A percentile compares a stretch with the other conserved stretches of the same genome.
Evolutionary conservation across 2,888 invertebrate genomes (phyloP).

Genomic region (Adineta ricciae): DNA sequence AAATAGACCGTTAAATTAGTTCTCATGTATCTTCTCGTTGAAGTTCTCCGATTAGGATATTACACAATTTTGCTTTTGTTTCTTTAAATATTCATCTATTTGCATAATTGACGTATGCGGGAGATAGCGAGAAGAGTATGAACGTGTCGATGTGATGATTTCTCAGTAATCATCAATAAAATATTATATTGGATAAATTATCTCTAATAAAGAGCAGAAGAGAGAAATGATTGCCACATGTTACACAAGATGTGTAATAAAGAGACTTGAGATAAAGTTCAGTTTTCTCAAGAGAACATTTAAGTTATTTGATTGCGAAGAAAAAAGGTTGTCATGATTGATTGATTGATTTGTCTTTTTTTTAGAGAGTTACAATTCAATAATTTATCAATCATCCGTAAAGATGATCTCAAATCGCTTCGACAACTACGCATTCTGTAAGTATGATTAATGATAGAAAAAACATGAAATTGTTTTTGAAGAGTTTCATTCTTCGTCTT

Average conservation of each 20-base stretch:
- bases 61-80: not conserved
- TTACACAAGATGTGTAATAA: not conserved
- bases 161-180: not conserved
- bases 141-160: not conserved
- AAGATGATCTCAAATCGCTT: constrained; percentile 1
- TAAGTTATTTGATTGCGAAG: not conserved
- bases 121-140: not conserved
- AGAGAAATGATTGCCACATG: not conserved
- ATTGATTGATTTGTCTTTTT: not conserved
- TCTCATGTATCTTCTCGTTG: not conserved
- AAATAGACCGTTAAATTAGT: not conserved
- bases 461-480: not conserved
- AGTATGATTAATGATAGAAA: not conserved
- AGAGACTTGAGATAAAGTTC: not conserved
- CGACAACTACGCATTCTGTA: constrained; percentile 13
- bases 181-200: not conserved
- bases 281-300: not conserved
- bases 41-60: not conserved
- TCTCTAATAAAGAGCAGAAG: not conserved
- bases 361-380: constrained; percentile 17
- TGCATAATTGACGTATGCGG: not conserved
- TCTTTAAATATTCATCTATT: not conserved
- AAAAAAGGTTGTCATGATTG: not conserved
- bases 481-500: not conserved
- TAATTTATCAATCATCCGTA: constrained; percentile 13